These are phyloP conservation scores for Heterodera carotae DNA, from an alignment of 1,140 invertebrate genomes.

Conservation along the genomic window DNA sequence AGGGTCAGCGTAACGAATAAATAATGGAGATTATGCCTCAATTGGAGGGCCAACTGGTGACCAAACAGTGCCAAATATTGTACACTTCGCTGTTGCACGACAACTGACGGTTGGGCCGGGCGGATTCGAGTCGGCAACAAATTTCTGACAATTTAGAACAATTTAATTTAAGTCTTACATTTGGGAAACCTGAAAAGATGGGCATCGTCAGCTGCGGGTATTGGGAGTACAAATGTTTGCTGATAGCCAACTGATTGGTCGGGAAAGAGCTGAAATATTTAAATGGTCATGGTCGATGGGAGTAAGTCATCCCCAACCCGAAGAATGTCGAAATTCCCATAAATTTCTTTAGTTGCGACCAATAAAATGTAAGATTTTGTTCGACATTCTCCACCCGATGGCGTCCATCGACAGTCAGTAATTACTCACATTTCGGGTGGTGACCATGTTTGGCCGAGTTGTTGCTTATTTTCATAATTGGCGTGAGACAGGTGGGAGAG, in stretches of 20 bases:
- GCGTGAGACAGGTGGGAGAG: constrained; percentile 29
- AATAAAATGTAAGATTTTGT: constrained; percentile 15
- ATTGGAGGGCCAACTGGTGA: constrained; percentile 93
- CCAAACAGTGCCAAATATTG: constrained; percentile 90
- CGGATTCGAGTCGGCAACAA: constrained; percentile 85
- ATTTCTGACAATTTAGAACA: constrained; percentile 74
- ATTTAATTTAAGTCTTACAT: constrained; percentile 24
- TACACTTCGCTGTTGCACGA: constrained; percentile 87
- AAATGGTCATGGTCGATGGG: too few species aligned
- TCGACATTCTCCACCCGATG: too few species aligned
- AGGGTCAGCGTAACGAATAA: constrained; percentile 92
- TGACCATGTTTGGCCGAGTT: background rate
- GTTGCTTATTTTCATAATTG: background rate
- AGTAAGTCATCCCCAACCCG: too few species aligned
- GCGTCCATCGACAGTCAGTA: too few species aligned
- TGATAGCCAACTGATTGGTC: constrained; percentile 81
- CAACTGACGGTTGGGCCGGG: constrained; percentile 44
- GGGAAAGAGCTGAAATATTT: constrained; percentile 40
- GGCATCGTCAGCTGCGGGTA: constrained; percentile 97
- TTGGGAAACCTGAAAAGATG: constrained; percentile 86
- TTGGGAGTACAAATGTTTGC: constrained; percentile 83
- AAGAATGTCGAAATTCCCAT: too few species aligned
- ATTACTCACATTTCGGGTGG: constrained; percentile 1
- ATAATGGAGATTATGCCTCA: constrained; percentile 94
- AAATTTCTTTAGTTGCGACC: too few species aligned